These are phyloP conservation scores for Odontamblyopus lacepedii DNA, from an alignment of 2,797 vertebrate genomes.

Conservation along the genomic window DNA sequence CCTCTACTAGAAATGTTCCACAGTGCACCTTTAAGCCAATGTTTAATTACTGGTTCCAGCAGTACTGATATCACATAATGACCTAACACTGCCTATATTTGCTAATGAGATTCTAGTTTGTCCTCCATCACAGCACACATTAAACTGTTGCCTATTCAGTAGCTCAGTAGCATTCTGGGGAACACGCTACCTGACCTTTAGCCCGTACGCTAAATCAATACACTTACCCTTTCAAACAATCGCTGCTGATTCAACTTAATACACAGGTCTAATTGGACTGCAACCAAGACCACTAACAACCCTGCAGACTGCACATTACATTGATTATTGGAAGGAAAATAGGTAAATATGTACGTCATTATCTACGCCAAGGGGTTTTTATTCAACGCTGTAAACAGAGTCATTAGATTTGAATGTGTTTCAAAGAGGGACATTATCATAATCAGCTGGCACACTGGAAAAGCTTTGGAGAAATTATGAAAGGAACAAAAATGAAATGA, in stretches of 20 bases:
- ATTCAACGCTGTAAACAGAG: not conserved
- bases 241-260: conserved; percentile 5
- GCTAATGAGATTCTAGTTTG: not conserved
- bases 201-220: not conserved
- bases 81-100: not conserved
- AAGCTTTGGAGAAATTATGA: conserved; percentile 4
- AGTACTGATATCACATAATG: not conserved
- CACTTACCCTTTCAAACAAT: conserved; percentile 13
- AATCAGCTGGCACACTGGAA: conserved; percentile 13
- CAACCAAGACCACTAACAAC: not conserved
- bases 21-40: not conserved
- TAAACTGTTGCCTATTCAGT: conserved; percentile 5
- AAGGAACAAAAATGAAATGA: conserved; percentile 10
- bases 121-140: not conserved
- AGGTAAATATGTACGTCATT: conserved; percentile 1
- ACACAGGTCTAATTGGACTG: conserved; percentile 8
- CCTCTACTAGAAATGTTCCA: too few species aligned
- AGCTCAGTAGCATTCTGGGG: not conserved
- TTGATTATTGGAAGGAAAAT: not conserved
- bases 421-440: conserved; percentile 14
- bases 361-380: not conserved
- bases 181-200: conserved; percentile 7
- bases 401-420: conserved; percentile 1
- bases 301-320: not conserved
- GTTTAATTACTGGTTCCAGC: not conserved